Evolutionary conservation across 2,888 invertebrate species (phyloP), one percentile per base, ranked within the genome.

Genomic region (Cataglyphis altisquamis): DNA sequence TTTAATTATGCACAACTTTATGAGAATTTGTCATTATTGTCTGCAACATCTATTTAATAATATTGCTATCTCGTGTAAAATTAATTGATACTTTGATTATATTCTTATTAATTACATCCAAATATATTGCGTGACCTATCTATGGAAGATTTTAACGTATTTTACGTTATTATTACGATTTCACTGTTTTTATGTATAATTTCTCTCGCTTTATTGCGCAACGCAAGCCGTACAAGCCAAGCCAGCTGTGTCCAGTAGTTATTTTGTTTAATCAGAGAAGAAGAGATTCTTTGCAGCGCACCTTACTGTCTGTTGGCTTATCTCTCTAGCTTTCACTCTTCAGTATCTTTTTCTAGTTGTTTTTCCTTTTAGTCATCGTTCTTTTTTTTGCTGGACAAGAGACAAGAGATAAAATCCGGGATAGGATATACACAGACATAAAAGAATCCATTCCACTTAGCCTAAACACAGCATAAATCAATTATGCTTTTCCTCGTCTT

Each of bases 211-310:
- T 39, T 55, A 75, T 66, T 55, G 67, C 78, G 60, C 45, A 80
- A 70, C 18, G 72, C 60, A 60, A 60, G 60, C 70, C 70, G 25
- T 80, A 70, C 32, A 60, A 75, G 86, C 78, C 32, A 60, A 75
- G 86, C 78, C 88, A 90, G 87, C 88, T 86, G 86, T 78, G 85
- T 78, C 85, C 86, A 82, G 48, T 78, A 70, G 81, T 82, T 88
- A 87, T 87, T 88, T 90, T 89, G 89, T 88, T 91, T 90, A 90
- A 90, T 91, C 89, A 90, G 87, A 87, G 84, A 89, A 86, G 83
- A 86, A 64, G 48, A 82, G 72, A 52, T 66, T 73, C 82, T 75
- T 63, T 70, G 60, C 70, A 32, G 57, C 70, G 67, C 73, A 64
- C 70, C 73, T 78, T 81, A 84, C 83, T 74, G 83, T 87, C 87